A percentile compares a stretch with the other conserved stretches of the same genome.
Conservation (phyloP, 2,888 invertebrate genomes). For the Hesperia comma region DNA sequence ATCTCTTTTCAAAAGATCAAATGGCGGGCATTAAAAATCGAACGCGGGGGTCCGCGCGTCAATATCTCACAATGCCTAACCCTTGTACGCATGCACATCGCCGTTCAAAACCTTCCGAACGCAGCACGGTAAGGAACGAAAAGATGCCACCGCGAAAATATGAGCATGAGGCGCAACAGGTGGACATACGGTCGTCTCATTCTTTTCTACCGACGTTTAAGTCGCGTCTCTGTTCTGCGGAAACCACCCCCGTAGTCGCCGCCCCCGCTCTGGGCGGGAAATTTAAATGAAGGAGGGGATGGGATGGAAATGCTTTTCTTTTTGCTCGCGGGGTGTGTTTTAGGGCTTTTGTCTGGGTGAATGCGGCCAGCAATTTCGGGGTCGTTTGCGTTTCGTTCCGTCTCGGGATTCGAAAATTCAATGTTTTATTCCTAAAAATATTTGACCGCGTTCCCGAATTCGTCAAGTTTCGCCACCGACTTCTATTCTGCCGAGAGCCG, state of each 20-base stretch:
- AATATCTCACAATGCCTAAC: slow-evolving; percentile 68
- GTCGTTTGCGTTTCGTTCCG: slow-evolving; percentile 74
- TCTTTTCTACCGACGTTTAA: slow-evolving; percentile 78
- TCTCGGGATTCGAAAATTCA: slow-evolving; percentile 73
- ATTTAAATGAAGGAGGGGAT: slow-evolving; percentile 80
- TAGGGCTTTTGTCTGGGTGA: slow-evolving; percentile 83
- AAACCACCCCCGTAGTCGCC: slow-evolving; percentile 80
- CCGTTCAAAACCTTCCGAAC: slow-evolving; percentile 75
- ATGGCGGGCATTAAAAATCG: slow-evolving; percentile 56
- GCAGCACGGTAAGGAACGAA: slow-evolving; percentile 71
- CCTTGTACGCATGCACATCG: slow-evolving; percentile 73
- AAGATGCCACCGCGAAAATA: slow-evolving; percentile 75
- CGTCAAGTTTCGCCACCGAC: slow-evolving; percentile 23
- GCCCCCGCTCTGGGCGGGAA: slow-evolving; percentile 80
- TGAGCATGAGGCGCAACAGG: slow-evolving; percentile 79
- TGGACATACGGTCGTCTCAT: slow-evolving; percentile 80
- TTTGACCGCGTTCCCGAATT: slow-evolving; percentile 48
- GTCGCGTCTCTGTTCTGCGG: slow-evolving; percentile 77
- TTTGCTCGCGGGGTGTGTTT: slow-evolving; percentile 80
- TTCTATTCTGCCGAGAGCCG: slow-evolving; percentile 2
- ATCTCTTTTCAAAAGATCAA: slow-evolving; percentile 36
- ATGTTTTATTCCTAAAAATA: slow-evolving; percentile 57
- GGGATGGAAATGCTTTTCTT: slow-evolving; percentile 81
- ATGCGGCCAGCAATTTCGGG: slow-evolving; percentile 82
- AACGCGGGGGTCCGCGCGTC: slow-evolving; percentile 55